Base-by-base conservation (phyloP, 2,888 invertebrate species). In the Torymus auratus region DNA sequence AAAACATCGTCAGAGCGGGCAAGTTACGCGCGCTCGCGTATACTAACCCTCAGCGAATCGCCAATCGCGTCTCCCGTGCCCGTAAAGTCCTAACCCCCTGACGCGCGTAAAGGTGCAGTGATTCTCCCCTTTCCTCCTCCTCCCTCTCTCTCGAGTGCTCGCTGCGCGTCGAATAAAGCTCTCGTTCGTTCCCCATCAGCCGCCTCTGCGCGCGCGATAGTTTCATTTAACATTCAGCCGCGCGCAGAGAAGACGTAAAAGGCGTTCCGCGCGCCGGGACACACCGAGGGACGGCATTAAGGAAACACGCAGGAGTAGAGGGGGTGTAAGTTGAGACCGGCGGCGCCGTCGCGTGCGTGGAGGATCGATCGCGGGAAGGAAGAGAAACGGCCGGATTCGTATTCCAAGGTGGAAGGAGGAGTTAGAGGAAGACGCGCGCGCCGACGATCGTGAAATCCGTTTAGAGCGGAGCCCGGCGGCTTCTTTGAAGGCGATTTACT, bases 381-480 rank as follows among this genome's bases (percentile, higher is more conserved):
- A 83, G 71, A 71, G 80, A 65, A 70, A 82, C 68, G 74, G 81
- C 81, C 80, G 83, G 77, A 78, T 61, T 76, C 81, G 75, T 55
- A 80, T 65, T 65, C 58, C 58, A 71, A 74, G 76, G 74, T 71
- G 76, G 82, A 83, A 81, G 79, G 68, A 85, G 83, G 84, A 50
- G 65, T 3, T 17, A 50, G 50, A 13, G 61, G 23, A 14, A 64
- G 64, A 14, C 10, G 10, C 23, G 23, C 13, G 13, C n/a, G 2
- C 17, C 56, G 56, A 69, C 62, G 73, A 84, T 84, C 84, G 85
- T 82, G 84, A 83, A 84, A 85, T 85, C 85, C 83, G 74, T 82
- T 85, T 83, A 84, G 83, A 83, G 73, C 69, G 2, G 28, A 15
- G 55, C n/a, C 80, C 28, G 53, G 67, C 72, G 20, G 52, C 50